Evolutionary conservation across 2,113 vertebrate species (phyloP), one percentile per base, ranked within the genome.

Genomic region (Cardinalis cardinalis): DNA sequence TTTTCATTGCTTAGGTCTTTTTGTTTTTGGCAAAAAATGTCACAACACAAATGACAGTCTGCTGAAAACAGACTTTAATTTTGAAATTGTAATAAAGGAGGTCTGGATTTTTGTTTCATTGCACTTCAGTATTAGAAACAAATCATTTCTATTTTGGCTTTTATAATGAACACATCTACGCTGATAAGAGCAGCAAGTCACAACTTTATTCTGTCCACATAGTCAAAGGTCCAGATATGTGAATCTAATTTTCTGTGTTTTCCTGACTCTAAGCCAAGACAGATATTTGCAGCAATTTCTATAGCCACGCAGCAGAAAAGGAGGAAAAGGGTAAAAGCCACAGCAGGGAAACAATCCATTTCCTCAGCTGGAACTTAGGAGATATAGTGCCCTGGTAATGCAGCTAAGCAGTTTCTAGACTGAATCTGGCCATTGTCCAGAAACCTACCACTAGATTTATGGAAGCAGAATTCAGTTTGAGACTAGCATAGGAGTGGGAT

Each of bases 281-380:
- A 2, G 31, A 14, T 89, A 46, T 75, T 82, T 92, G 26, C 18
- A 82, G 49, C 15, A 82, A 49, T 36, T 61, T 58, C 28, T 78
- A 14, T 3, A 58, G 21, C 24, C 28, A 41, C 0, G 0, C 7
- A 56, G 23, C 23, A 53, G 46, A 70, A 85, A 79, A 72, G 17
- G 26, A 83, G 55, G 44, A 65, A 66, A 76, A 85, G 41, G 14
- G 25, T 65, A 59, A 88, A 40, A 76, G 23, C 18, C 53, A 48
- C 14, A 65, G 34, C 5, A 65, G 25, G 43, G 71, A 88, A 95
- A 79, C 10, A 76, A 93, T 89, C 55, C 10, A 28, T 91, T 91
- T 87, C 10, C 36, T 18, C n/a, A 64, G 25, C 11, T 82, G 63
- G 32, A 85, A 61, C 0, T 73, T 38, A 41, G 29, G 32, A 85